phyloP scores from a whole-genome alignment of 2,888 invertebrate species.

The Melitaea athalia region DNA sequence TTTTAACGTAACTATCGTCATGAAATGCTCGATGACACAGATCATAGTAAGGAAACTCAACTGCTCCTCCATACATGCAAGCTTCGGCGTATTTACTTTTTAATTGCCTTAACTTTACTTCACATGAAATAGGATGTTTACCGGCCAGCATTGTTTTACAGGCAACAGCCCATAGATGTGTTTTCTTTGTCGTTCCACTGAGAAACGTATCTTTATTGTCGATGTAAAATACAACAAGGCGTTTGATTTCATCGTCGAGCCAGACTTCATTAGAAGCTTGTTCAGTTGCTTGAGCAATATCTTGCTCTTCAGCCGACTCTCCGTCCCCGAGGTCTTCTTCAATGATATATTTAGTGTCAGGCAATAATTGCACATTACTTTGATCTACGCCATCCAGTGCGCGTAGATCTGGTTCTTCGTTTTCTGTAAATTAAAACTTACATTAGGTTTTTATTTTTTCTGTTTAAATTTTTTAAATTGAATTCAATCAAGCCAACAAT shows the following conservation, averaged over 20 bases:
- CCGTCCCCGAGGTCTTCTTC: conserved; percentile 47
- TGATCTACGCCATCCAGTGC: conserved; percentile 39
- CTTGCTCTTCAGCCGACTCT: conserved; percentile 41
- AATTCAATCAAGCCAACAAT: too few species aligned
- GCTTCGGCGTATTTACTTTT: conserved; percentile 58
- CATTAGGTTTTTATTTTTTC: not conserved
- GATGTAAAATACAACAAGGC: conserved; percentile 66
- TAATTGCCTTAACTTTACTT: conserved; percentile 55
- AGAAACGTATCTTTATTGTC: conserved; percentile 71
- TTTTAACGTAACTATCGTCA: conserved; percentile 51
- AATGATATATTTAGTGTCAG: conserved; percentile 43
- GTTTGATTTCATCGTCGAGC: conserved; percentile 62
- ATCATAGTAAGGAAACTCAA: conserved; percentile 61
- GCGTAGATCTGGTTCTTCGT: conserved; percentile 45
- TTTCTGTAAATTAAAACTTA: conserved; percentile 51
- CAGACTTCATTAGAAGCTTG: conserved; percentile 51
- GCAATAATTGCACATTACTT: conserved; percentile 36
- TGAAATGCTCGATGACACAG: conserved; percentile 67
- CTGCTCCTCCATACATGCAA: conserved; percentile 48
- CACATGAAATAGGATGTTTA: conserved; percentile 60
- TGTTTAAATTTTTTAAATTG: not conserved
- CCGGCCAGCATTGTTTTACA: conserved; percentile 69
- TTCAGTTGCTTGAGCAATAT: conserved; percentile 38
- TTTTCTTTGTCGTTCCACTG: conserved; percentile 56
- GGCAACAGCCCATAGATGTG: conserved; percentile 69